Percentiles rank a stretch among this genome's conserved stretches.
Evolutionary conservation across 2,888 invertebrate genomes (phyloP).

Genomic region (Junonia oenone): DNA sequence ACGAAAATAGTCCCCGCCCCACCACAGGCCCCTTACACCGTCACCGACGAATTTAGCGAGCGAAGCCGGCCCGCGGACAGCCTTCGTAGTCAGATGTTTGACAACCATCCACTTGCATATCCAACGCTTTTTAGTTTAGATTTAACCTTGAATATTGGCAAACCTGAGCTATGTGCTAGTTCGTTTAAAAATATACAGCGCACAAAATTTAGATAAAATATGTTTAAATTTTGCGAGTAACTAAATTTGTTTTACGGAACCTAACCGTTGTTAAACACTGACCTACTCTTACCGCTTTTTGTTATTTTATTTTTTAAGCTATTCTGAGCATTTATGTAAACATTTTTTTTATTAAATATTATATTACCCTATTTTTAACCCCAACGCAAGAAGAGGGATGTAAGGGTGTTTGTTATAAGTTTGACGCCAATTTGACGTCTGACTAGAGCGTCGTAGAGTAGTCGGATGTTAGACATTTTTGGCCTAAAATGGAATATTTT

Average conservation of each 20-base stretch:
- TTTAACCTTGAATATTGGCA: slow-evolving; percentile 14
- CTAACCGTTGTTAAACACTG: background rate
- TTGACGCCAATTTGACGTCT: too few relatives aligned
- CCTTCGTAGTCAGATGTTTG: slow-evolving; percentile 37
- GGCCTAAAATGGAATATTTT: too few relatives aligned
- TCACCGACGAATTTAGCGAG: slow-evolving; percentile 74
- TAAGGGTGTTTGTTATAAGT: too few relatives aligned
- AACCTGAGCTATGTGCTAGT: slow-evolving; percentile 1
- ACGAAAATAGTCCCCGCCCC: slow-evolving; percentile 77
- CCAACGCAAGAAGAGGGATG: too few relatives aligned
- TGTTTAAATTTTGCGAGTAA: too few relatives aligned
- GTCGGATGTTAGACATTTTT: too few relatives aligned
- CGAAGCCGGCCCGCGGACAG: slow-evolving; percentile 38
- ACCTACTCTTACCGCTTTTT: background rate
- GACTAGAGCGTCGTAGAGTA: too few relatives aligned
- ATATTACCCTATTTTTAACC: too few relatives aligned
- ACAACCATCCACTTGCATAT: slow-evolving; percentile 24
- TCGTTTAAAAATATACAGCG: background rate
- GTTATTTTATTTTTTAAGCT: background rate
- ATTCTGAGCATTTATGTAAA: too few relatives aligned
- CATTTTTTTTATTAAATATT: too few relatives aligned
- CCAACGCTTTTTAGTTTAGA: slow-evolving; percentile 15
- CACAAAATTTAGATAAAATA: background rate
- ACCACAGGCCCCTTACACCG: slow-evolving; percentile 62
- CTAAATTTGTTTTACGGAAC: background rate